Conservation (phyloP, 2,797 vertebrate genomes). For the Falco concolor region DNA sequence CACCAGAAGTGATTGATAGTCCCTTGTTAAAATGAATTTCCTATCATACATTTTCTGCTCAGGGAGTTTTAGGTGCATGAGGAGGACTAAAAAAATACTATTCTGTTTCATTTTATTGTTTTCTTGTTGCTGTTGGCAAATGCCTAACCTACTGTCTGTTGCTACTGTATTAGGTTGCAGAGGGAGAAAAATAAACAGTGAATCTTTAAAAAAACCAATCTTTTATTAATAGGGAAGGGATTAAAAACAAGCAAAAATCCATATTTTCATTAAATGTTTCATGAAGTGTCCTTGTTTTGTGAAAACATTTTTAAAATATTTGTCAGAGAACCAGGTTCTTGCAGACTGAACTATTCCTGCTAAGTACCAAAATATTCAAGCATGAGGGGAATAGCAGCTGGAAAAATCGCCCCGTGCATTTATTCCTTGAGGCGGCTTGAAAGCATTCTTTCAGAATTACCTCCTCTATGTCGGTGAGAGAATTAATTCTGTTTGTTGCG, state of each 20-base stretch:
- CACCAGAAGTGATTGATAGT: background rate
- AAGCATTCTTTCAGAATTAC: background rate
- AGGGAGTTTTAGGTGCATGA: background rate
- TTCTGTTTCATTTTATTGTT: conserved; percentile 48
- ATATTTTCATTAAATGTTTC: conserved; percentile 40
- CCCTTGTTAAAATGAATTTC: conserved; percentile 25
- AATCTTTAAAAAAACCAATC: conserved; percentile 8
- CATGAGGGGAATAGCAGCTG: background rate
- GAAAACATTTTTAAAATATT: conserved; percentile 14
- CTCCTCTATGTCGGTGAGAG: accelerated
- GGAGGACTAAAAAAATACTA: background rate
- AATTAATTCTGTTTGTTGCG: background rate
- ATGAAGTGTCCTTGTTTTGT: conserved; percentile 41
- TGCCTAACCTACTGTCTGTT: background rate
- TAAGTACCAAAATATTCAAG: background rate
- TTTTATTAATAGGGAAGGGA: conserved; percentile 58
- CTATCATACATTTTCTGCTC: background rate
- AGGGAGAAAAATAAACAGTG: conserved; percentile 50
- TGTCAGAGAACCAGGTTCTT: conserved; percentile 13
- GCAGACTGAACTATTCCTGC: background rate
- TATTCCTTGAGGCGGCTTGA: background rate
- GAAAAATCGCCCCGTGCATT: background rate
- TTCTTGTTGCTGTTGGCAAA: conserved; percentile 42
- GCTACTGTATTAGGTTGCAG: conserved; percentile 13
- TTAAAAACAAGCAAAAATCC: conserved; percentile 58